Conservation (phyloP, 2,113 vertebrate genomes). For the Sapayoa aenigma region DNA sequence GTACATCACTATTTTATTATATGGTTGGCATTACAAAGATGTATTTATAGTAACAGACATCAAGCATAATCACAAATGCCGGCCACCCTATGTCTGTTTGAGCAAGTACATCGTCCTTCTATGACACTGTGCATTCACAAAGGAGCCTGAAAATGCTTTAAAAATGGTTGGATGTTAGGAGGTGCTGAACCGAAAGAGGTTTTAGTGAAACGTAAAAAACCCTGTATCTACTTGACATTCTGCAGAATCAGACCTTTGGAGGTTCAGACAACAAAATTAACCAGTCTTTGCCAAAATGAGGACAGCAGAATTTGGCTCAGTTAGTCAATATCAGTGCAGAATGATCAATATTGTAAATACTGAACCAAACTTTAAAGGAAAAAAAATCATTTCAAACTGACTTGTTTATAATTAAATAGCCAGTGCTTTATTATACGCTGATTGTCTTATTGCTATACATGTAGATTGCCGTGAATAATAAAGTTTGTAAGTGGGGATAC, state of each 20-base stretch:
- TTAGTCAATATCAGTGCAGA: background rate
- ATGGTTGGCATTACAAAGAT: background rate
- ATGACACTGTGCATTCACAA: background rate
- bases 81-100: background rate
- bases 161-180: background rate
- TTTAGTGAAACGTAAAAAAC: background rate
- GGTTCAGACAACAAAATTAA: background rate
- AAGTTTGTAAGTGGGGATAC: background rate
- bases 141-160: background rate
- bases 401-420: background rate
- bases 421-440: background rate
- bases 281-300: background rate
- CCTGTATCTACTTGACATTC: background rate
- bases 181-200: background rate
- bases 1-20: background rate
- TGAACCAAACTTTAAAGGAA: background rate
- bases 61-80: background rate
- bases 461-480: background rate
- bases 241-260: background rate
- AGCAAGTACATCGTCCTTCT: background rate
- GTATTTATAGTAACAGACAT: background rate
- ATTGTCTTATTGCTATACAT: background rate
- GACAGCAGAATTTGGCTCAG: background rate
- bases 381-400: background rate
- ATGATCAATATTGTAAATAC: background rate